Evolutionary conservation across 2,888 invertebrate species (phyloP).

Genomic region (Micropterix aruncella): DNA sequence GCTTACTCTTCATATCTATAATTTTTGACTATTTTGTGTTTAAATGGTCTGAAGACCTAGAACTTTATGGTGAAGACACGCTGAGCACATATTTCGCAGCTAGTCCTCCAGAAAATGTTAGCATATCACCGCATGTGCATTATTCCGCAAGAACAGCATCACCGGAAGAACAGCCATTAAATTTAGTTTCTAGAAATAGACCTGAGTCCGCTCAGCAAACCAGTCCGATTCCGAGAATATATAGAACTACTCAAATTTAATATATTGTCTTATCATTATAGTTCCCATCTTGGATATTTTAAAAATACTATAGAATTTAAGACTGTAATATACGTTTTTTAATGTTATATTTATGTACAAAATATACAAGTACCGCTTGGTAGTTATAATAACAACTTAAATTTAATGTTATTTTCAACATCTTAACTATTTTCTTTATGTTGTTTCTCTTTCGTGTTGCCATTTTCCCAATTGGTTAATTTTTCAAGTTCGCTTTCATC

Average conservation of each 20-base stretch:
- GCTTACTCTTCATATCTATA: conserved; percentile 24
- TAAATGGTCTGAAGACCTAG: conserved; percentile 25
- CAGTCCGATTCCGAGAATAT: neutral
- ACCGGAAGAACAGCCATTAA: neutral
- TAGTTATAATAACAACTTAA: too few species aligned
- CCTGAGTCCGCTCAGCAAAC: neutral
- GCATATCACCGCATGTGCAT: neutral
- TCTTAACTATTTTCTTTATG: too few species aligned
- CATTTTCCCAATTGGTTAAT: neutral
- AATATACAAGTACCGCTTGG: too few species aligned
- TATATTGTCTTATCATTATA: too few species aligned
- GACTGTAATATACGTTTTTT: too few species aligned
- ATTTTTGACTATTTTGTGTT: conserved; percentile 30
- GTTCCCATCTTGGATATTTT: too few species aligned
- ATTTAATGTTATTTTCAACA: too few species aligned
- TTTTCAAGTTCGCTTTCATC: conserved; percentile 2
- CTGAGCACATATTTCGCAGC: conserved; percentile 6
- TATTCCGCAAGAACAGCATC: neutral
- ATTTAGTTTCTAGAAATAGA: neutral
- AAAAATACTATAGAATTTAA: too few species aligned
- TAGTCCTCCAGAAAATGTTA: neutral
- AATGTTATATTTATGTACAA: too few species aligned
- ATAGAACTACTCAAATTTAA: conserved; percentile 1
- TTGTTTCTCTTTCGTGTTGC: conserved; percentile 1
- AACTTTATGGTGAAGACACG: conserved; percentile 17